phyloP scores from a whole-genome alignment of 2,888 invertebrate genomes.

The Deilephila elpenor region DNA sequence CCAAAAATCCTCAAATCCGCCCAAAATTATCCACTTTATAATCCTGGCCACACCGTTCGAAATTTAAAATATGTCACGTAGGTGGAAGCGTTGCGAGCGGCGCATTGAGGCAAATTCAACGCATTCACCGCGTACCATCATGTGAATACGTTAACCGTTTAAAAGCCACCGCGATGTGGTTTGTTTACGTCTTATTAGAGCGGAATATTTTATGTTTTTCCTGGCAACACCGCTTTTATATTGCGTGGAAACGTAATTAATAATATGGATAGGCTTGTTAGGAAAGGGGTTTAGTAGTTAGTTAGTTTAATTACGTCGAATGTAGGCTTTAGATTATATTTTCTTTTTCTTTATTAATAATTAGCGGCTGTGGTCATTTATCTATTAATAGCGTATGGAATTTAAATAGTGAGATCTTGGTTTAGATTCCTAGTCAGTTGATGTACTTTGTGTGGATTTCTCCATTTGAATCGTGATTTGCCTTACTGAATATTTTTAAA shows the following conservation, averaged over 20 bases:
- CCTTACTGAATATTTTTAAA: no score
- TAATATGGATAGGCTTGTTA: background rate
- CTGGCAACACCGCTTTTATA: slow-evolving; percentile 28
- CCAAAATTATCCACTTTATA: slow-evolving; percentile 26
- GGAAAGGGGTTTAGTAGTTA: no score
- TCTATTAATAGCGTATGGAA: no score
- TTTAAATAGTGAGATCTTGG: no score
- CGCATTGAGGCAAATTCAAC: slow-evolving; percentile 49
- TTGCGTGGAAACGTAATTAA: background rate
- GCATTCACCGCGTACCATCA: slow-evolving; percentile 42
- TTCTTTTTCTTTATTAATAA: no score
- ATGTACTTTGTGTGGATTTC: no score
- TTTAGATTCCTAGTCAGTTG: no score
- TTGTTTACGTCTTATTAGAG: slow-evolving; percentile 32
- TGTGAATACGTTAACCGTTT: slow-evolving; percentile 43
- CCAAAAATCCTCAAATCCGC: slow-evolving; percentile 16
- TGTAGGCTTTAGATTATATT: no score
- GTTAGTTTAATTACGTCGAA: no score
- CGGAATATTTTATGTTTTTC: slow-evolving; percentile 31
- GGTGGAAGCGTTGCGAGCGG: slow-evolving; percentile 41
- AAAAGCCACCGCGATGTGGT: slow-evolving; percentile 31
- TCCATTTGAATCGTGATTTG: no score
- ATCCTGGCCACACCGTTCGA: slow-evolving; percentile 41
- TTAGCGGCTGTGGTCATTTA: no score
- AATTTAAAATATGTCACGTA: slow-evolving; percentile 53